A percentile compares a stretch with the other conserved stretches of the same genome.
These are phyloP conservation scores for Coendou prehensilis DNA, from an alignment of 2,797 vertebrate species.

Conservation along the genomic window DNA sequence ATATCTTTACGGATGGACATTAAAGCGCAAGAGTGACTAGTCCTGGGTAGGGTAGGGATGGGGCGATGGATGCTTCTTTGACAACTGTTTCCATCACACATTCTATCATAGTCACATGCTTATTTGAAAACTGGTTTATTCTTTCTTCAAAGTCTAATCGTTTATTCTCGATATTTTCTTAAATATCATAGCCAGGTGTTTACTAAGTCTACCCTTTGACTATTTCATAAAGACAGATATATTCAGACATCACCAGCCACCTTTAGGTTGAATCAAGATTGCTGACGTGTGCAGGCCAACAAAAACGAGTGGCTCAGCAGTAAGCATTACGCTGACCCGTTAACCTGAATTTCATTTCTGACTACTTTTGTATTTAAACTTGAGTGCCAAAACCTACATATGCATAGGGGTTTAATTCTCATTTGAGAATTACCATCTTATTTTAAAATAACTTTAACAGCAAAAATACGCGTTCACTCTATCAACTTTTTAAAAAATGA, in stretches of 20 bases:
- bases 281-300: conserved; percentile 71
- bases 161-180: conserved; percentile 67
- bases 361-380: conserved; percentile 78
- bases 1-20: neutral
- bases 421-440: conserved; percentile 70
- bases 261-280: conserved; percentile 72
- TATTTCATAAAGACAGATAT: conserved; percentile 59
- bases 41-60: neutral
- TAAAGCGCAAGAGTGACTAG: neutral
- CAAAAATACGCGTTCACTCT: conserved; percentile 55
- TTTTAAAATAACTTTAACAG: conserved; percentile 69
- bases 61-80: neutral
- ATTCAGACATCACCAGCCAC: conserved; percentile 56
- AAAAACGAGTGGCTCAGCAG: conserved; percentile 73
- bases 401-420: conserved; percentile 47
- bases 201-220: conserved; percentile 52
- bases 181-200: neutral
- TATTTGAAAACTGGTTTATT: neutral
- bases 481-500: conserved; percentile 24
- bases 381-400: conserved; percentile 70
- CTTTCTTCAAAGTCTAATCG: conserved; percentile 8
- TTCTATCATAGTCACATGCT: neutral
- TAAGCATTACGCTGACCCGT: conserved; percentile 75
- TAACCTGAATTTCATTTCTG: conserved; percentile 83
- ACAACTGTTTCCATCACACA: neutral